Evolutionary conservation across 2,113 vertebrate species (phyloP), one percentile per base, ranked within the genome.

Genomic region (Pachyramphus minor): DNA sequence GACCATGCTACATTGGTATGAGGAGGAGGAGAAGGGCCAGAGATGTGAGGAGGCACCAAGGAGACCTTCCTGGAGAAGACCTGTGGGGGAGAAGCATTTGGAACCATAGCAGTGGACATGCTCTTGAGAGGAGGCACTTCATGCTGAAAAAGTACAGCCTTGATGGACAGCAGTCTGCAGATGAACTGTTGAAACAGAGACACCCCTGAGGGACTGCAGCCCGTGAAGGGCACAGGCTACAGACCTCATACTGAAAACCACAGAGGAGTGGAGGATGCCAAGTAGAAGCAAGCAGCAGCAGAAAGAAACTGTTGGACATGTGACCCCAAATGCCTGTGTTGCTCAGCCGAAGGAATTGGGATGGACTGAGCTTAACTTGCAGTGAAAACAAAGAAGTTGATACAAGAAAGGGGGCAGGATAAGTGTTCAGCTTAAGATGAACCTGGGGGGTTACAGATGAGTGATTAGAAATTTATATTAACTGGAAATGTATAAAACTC

Each of bases 111-210:
- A 49, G 39, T 22, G 74, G 49, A 39, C 0, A 1, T 41, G 9
- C 13, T n/a, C 53, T 42, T 52, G 27, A n/a, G 17, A 78, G 24
- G 20, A 73, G 15, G 8, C 8, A 12, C 25, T 41, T 58, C 22
- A 19, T 44, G 76, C 5, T 9, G 12, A 45, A 77, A 25, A 58
- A 13, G 41, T 30, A 30, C 20, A n/a, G 2, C 16, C 7, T 5
- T 0, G 1, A 42, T 0, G 2, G n/a, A 42, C 9, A 41, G 41
- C 0, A 0, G 13, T 23, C 25, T 3, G 4, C 5, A 2, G 17
- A 15, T 7, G 5, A 11, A 42, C 37, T 10, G 25, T 37, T n/a
- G 12, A 25, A 63, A 52, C 4, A 60, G 5, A 52, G 59, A 78
- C 33, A 28, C 2, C 5, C 11, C n/a, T 14, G 20, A 47, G 44